Conservation (phyloP, 2,888 invertebrate species). For the Girardia tigrina region DNA sequence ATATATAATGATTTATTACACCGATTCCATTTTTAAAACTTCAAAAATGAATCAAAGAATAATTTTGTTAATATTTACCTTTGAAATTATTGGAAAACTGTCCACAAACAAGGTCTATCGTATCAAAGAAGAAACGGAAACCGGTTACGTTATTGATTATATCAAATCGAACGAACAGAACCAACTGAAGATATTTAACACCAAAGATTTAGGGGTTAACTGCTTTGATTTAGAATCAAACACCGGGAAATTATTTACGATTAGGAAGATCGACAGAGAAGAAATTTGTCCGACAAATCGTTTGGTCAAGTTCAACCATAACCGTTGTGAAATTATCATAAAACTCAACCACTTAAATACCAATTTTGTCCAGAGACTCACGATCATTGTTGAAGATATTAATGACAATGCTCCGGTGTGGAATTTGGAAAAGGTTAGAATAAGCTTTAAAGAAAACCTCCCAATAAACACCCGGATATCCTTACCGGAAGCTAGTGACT, state of each 20-base stretch:
- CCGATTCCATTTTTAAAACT: background rate
- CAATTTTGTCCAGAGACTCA: background rate
- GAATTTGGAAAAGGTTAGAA: slow-evolving; percentile 3
- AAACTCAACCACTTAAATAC: background rate
- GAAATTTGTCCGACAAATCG: background rate
- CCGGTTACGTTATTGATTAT: background rate
- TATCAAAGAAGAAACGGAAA: background rate
- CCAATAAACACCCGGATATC: background rate
- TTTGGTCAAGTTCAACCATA: background rate
- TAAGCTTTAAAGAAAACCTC: slow-evolving; percentile 27
- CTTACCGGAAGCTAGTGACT: slow-evolving; percentile 23
- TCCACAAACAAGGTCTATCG: background rate
- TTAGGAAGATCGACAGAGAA: background rate
- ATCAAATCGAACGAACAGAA: background rate
- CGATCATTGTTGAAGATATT: background rate
- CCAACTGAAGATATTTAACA: background rate
- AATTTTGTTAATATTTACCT: background rate
- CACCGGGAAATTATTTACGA: background rate
- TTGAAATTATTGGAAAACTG: background rate
- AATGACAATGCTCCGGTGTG: slow-evolving; percentile 33
- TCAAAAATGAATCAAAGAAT: background rate
- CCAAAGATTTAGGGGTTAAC: background rate
- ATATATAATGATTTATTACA: background rate
- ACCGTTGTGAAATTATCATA: background rate
- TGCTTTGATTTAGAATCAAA: background rate